Evolutionary conservation across 2,888 invertebrate genomes (phyloP).

Genomic region (Chironomus riparius): DNA sequence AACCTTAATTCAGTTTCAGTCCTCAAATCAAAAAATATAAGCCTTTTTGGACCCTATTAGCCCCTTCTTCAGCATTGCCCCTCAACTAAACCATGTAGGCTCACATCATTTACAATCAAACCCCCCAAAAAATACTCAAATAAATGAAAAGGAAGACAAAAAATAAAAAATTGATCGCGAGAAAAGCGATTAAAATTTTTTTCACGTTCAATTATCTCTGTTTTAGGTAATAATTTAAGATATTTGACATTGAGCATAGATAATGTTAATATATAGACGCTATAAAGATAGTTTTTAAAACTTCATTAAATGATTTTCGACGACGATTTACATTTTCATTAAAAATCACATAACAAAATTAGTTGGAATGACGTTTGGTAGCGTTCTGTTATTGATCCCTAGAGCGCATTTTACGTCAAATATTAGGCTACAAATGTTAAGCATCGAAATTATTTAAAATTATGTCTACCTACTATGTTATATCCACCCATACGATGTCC

Average conservation of each 20-base stretch:
- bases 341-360: neutral
- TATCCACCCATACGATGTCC: too few relatives aligned
- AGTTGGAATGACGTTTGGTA: neutral
- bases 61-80: too few relatives aligned
- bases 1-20: too few relatives aligned
- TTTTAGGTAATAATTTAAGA: neutral
- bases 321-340: neutral
- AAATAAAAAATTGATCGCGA: neutral
- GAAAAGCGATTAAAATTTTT: constrained; percentile 5
- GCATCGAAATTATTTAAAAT: too few relatives aligned
- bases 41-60: too few relatives aligned
- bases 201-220: constrained; percentile 5
- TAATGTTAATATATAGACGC: neutral
- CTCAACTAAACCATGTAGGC: too few relatives aligned
- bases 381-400: too few relatives aligned
- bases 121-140: neutral
- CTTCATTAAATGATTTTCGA: neutral
- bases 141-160: neutral
- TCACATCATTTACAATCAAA: too few relatives aligned
- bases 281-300: neutral
- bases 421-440: too few relatives aligned
- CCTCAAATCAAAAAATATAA: too few relatives aligned
- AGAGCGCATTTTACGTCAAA: too few relatives aligned
- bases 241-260: neutral
- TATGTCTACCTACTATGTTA: too few relatives aligned